These are phyloP conservation scores for Ophiothrix spiculata DNA, from an alignment of 35 echinoderm and acorn worm genomes.

Conservation along the genomic window DNA sequence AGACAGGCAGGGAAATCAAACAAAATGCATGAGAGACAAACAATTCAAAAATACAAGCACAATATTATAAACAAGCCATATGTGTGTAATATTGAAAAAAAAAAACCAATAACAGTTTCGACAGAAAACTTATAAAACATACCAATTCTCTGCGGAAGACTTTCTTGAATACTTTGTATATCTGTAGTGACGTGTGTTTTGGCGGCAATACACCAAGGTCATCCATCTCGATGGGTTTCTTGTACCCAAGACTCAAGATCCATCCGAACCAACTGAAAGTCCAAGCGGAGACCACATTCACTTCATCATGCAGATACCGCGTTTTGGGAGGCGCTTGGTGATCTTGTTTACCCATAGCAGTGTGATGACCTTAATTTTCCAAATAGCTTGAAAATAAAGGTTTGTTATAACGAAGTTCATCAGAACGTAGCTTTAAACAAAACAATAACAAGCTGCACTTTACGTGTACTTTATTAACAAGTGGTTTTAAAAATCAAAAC, in stretches of 20 bases:
- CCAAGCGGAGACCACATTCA: no score
- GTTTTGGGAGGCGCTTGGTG: no score
- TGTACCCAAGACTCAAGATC: neutral
- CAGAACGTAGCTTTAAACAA: no score
- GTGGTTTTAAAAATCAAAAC: no score
- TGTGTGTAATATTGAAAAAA: neutral
- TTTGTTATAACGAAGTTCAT: no score
- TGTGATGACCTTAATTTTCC: no score
- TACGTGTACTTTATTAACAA: no score
- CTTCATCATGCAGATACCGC: no score
- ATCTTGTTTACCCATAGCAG: no score
- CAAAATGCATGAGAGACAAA: neutral
- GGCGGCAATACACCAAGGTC: neutral
- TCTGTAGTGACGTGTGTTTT: neutral
- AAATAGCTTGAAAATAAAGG: no score
- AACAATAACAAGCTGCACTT: no score
- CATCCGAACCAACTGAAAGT: neutral
- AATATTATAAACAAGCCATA: neutral
- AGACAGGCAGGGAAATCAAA: neutral
- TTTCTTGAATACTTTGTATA: neutral
- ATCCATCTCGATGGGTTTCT: neutral
- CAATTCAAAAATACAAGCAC: neutral
- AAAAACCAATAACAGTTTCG: neutral
- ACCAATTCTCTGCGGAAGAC: neutral
- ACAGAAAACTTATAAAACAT: neutral